phyloP scores from a whole-genome alignment of 2,797 vertebrate species.

The Neosalanx taihuensis region DNA sequence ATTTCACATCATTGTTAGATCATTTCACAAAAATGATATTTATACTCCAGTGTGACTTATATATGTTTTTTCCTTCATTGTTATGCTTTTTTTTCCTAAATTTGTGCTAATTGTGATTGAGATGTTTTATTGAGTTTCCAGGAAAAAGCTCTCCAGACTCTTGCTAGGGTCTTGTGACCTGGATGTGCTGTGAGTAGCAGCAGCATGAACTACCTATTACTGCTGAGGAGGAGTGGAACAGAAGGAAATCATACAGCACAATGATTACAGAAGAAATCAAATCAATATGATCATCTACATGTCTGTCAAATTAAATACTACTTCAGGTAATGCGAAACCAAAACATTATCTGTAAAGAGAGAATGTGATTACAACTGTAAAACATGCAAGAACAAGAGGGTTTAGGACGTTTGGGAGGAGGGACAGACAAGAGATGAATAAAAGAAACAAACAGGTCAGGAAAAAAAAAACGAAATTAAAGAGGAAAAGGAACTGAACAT shows the following conservation, averaged over 20 bases:
- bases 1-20: too few species aligned
- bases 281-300: conserved; percentile 73
- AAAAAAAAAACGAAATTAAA: conserved; percentile 37
- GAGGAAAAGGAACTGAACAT: conserved; percentile 53
- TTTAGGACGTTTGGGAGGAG: conserved; percentile 37
- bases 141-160: background rate
- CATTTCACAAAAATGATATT: too few species aligned
- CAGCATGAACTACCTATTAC: conserved; percentile 54
- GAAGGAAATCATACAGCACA: conserved; percentile 73
- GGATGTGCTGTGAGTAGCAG: conserved; percentile 37
- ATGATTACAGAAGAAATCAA: conserved; percentile 77
- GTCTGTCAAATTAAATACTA: conserved; percentile 76
- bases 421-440: conserved; percentile 17
- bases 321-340: conserved; percentile 73
- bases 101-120: background rate
- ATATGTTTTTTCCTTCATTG: too few species aligned
- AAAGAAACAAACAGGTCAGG: conserved; percentile 35
- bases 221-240: conserved; percentile 66
- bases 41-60: too few species aligned
- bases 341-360: conserved; percentile 73
- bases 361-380: conserved; percentile 64
- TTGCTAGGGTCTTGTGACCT: background rate
- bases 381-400: conserved; percentile 65
- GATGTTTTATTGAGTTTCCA: background rate
- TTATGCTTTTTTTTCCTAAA: too few species aligned